Evolutionary conservation across 2,888 invertebrate genomes (phyloP), one percentile per base, ranked within the genome.

Genomic region (Microctonus aethiopoides): DNA sequence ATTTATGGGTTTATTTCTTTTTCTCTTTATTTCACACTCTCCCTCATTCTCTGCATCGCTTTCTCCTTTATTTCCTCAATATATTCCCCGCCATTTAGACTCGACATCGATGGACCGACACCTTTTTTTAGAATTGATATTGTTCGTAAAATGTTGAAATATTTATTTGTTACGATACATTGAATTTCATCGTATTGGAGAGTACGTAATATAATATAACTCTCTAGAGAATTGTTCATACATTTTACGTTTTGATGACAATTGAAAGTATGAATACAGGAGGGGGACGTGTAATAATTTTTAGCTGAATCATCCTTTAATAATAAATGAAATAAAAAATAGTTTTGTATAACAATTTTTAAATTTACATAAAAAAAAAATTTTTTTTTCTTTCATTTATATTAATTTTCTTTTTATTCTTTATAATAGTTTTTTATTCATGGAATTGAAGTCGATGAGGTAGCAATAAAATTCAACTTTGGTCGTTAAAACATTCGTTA

Each of bases 401-500:
- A 52, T 22, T 34, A 11, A 16, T 54, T 11, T 54, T 68, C 32
- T 68, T 20, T 39, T 41, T 59, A 0, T 20, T 34, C 9, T 10
- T 20, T 16, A 3, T 10, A 16, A n/a, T n/a, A n/a, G n/a, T n/a
- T n/a, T 46, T 39, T 60, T 39, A 56, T 66, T n/a, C 36, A 24
- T 32, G 39, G 29, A 7, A n/a, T 57, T 66, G 57, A 57, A 29
- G 56, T 20, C 16, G 57, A 66, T 26, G 66, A 29, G 57, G 66
- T 66, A 29, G 32, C 32, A 22, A 56, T 60, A 51, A 54, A 62
- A 68, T 61, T 54, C 22, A 52, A 62, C 61, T 68, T 68, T 54
- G 56, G 61, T 68, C 61, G 52, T 62, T 68, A 56, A 54, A 39
- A 62, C 34, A 54, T 52, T 54, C 36, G 26, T 24, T 68, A 62